Evolutionary conservation across 2,888 invertebrate genomes (phyloP), one percentile per base, ranked within the genome.

Genomic region (Siphlonurus alternatus): DNA sequence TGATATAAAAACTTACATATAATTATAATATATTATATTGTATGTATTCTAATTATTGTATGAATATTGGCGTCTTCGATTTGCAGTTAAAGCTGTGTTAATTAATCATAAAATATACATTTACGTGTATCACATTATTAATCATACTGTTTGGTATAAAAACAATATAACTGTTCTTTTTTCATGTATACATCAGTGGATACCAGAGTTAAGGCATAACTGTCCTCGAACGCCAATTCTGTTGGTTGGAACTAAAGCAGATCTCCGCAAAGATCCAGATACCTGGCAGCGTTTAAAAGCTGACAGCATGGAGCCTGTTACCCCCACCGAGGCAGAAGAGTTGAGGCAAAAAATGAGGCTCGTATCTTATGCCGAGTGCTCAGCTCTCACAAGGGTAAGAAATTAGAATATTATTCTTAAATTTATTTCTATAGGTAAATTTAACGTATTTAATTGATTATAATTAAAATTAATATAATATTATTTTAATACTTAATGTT

Each of bases 101-200:
- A n/a, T n/a, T n/a, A n/a, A n/a, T n/a, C n/a, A n/a, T n/a, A n/a
- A n/a, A n/a, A n/a, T n/a, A n/a, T n/a, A n/a, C n/a, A n/a, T n/a
- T n/a, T n/a, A n/a, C n/a, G n/a, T n/a, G n/a, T n/a, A n/a, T n/a
- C n/a, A n/a, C n/a, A n/a, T n/a, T n/a, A n/a, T n/a, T n/a, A n/a
- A n/a, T n/a, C n/a, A n/a, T n/a, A n/a, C n/a, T n/a, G n/a, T n/a
- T n/a, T n/a, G n/a, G n/a, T n/a, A n/a, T n/a, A n/a, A n/a, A n/a
- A n/a, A n/a, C n/a, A n/a, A n/a, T n/a, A n/a, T n/a, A n/a, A n/a
- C n/a, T n/a, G n/a, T n/a, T n/a, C n/a, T n/a, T n/a, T n/a, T n/a
- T n/a, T n/a, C n/a, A n/a, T n/a, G n/a, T n/a, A n/a, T n/a, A n/a
- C 15, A 10, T 38, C 23, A 64, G 64, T 64, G 64, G 64, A 53